These are phyloP conservation scores for Xyrichtys novacula DNA, from an alignment of 2,797 vertebrate genomes.

Conservation along the genomic window DNA sequence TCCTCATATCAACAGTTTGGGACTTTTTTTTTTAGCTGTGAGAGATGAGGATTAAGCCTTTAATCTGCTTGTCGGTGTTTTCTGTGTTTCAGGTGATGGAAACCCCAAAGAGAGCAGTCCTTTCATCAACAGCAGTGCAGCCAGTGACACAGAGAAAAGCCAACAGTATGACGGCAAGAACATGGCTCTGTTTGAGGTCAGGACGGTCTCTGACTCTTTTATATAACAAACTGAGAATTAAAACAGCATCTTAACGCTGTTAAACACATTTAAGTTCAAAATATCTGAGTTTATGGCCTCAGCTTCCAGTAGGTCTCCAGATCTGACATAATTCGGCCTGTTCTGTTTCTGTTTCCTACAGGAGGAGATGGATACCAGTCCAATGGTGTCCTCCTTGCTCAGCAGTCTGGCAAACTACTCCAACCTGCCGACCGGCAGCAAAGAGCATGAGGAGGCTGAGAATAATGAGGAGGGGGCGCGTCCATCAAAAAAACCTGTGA, in stretches of 20 bases:
- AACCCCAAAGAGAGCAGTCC: slow-evolving; percentile 97
- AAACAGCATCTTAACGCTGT: background rate
- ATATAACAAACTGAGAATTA: background rate
- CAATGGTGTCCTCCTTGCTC: slow-evolving; percentile 97
- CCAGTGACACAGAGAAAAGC: slow-evolving; percentile 90
- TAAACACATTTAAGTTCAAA: background rate
- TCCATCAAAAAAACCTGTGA: slow-evolving; percentile 91
- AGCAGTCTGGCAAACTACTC: slow-evolving; percentile 97
- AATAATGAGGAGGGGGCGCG: slow-evolving; percentile 90
- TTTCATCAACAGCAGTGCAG: slow-evolving; percentile 94
- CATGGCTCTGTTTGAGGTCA: slow-evolving; percentile 98
- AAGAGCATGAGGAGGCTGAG: slow-evolving; percentile 97
- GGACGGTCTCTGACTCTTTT: background rate
- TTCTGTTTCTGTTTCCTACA: slow-evolving; percentile 66
- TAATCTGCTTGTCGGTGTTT: background rate
- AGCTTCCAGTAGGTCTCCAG: background rate
- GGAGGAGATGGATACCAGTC: slow-evolving; percentile 99
- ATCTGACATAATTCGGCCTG: background rate
- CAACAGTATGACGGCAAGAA: slow-evolving; percentile 95
- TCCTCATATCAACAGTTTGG: too few relatives aligned
- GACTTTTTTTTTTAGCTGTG: background rate
- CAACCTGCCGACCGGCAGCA: slow-evolving; percentile 95
- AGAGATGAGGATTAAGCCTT: background rate
- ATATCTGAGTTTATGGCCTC: background rate
- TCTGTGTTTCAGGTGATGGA: slow-evolving; percentile 87